Base-by-base conservation (phyloP, 2,113 vertebrate genomes). In the Pungitius pungitius region DNA sequence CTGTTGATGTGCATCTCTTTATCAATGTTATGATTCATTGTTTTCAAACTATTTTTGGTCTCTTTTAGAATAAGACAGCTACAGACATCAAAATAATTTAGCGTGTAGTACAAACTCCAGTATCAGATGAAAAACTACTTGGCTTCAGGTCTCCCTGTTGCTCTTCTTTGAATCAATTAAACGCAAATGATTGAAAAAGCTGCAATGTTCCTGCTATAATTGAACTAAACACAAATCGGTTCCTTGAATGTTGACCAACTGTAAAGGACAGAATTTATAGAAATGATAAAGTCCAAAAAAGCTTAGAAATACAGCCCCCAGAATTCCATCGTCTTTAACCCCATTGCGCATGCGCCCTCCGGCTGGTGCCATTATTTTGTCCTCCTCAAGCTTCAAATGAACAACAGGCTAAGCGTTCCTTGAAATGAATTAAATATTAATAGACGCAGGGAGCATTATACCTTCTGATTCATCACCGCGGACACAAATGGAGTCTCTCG, bases 341-440 rank as follows among this genome's bases (percentile, higher is more conserved):
- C 1, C 12, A 69, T 0, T 39, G 79, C 92, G 90, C 92, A 89
- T 90, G 92, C 89, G 90, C 27, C 8, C 1, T 67, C 22, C 24
- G 40, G 47, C 74, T 66, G 83, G 83, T 22, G 84, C 87, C 90
- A 91, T 93, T 93, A 92, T 93, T 92, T 92, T 89, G 92, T 90
- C 87, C 86, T 90, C 86, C 81, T 82, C 73, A 89, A 91, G 90
- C 89, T 88, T 87, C 85, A 92, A 87, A 89, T 90, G 88, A 90
- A 91, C 90, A 92, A 84, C 82, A 83, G 89, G 84, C 89, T 74
- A 72, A 83, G 68, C 83, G 81, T 52, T 87, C 55, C 84, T 81
- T 74, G 82, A 89, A 89, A 90, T 86, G 82, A 88, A 88, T 85
- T 88, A 89, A 91, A 86, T 85, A 90, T 86, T 90, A 45, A 89